Conservation (phyloP, 2,797 vertebrate genomes). For the Garrulus glandarius region DNA sequence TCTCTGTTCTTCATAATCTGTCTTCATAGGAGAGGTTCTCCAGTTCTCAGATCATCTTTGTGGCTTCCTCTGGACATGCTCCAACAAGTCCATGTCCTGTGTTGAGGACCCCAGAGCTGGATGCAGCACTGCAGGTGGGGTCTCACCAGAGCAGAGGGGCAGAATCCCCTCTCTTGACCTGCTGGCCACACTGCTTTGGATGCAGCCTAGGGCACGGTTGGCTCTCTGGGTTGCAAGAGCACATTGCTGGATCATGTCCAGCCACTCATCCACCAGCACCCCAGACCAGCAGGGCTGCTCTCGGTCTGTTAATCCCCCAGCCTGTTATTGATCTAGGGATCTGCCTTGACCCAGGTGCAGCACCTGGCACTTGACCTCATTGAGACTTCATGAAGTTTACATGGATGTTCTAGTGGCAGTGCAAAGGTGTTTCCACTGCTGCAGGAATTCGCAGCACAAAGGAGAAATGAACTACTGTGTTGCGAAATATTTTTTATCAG, state of each 20-base stretch:
- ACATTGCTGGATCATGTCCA: background rate
- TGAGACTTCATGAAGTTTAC: background rate
- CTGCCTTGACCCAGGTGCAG: background rate
- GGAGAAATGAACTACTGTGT: background rate
- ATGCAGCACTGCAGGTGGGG: background rate
- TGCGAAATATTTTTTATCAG: background rate
- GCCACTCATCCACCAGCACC: background rate
- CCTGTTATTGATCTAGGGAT: background rate
- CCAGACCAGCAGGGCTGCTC: background rate
- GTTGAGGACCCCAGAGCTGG: background rate
- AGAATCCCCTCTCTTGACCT: background rate
- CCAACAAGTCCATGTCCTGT: background rate
- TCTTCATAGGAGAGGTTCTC: background rate
- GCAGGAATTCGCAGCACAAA: background rate
- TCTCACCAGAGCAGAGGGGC: background rate
- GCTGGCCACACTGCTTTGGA: background rate
- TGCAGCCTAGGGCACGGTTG: rapidly evolving
- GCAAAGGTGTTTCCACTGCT: background rate
- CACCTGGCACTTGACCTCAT: background rate
- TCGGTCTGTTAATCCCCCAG: background rate
- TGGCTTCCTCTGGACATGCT: background rate
- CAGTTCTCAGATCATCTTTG: background rate
- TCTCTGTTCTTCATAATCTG: background rate
- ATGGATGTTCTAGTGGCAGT: background rate
- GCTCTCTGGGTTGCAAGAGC: background rate